Base-by-base conservation (phyloP, 2,113 vertebrate genomes). In the Bujurquina vittata region DNA sequence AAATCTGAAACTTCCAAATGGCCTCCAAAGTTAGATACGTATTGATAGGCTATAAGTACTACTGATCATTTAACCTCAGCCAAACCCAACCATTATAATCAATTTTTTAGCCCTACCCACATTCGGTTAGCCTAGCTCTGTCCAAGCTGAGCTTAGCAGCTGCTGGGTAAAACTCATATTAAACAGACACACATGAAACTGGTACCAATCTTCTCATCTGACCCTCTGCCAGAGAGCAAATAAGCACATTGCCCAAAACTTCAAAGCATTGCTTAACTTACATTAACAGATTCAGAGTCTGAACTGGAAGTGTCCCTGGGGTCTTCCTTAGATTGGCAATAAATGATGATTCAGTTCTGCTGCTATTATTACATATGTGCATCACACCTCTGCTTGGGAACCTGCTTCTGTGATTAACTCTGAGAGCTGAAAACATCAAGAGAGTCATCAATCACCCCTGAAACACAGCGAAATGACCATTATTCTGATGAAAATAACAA, bases 331-430 rank as follows among this genome's bases (percentile, higher is more conserved):
- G 67, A 88, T 31, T 43, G 1, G 8, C 18, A 49, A 29, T 22
- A 55, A 80, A 75, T n/a, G 60, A 23, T 58, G 20, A 79, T 62
- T 46, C 35, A 59, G 40, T 65, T 80, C 77, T 81, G 55, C 17
- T 72, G 33, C 46, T 54, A 8, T 9, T 37, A 37, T 10, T 37
- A 37, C 18, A 72, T 72, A 62, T 14, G 3, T 31, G 37, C 49
- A 56, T 33, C 31, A 75, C 58, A 62, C 75, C 17, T 10, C n/a
- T 67, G 9, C 55, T 61, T 79, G 26, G 23, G 75, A 67, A 72
- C 26, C 0, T 74, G 57, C 22, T 37, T 18, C 20, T 52, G 52
- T 29, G 74, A 74, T 29, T 65, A 43, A 79, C 57, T 35, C 52
- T n/a, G 37, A 58, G 55, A 84, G 40, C n/a, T 49, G 17, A 52